phyloP scores from a whole-genome alignment of 2,797 vertebrate genomes.

The Enoplosus armatus region DNA sequence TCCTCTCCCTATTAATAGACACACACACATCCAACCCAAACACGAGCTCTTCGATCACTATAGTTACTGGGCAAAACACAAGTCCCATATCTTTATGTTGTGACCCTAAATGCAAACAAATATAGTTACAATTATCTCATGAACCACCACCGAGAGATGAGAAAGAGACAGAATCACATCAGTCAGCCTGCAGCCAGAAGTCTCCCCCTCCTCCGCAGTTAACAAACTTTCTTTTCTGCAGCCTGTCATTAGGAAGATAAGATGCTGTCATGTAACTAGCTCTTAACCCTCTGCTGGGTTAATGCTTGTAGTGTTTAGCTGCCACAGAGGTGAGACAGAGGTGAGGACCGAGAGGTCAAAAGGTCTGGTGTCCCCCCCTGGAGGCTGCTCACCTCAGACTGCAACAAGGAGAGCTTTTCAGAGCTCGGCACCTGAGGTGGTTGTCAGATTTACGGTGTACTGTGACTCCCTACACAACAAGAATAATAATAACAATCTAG shows the following conservation, averaged over 20 bases:
- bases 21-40: constrained; percentile 21
- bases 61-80: too few species aligned
- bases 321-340: constrained; percentile 48
- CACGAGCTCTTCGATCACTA: constrained; percentile 70
- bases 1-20: constrained; percentile 84
- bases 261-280: constrained; percentile 46
- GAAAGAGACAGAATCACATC: not conserved
- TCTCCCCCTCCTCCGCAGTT: constrained; percentile 1
- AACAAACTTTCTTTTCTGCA: constrained; percentile 18
- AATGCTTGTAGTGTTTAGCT: constrained; percentile 33
- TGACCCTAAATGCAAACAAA: not conserved
- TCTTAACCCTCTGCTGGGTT: constrained; percentile 45
- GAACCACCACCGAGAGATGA: not conserved
- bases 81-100: constrained; percentile 31
- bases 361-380: constrained; percentile 10
- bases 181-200: not conserved
- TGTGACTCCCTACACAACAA: constrained; percentile 5
- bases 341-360: constrained; percentile 41
- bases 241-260: constrained; percentile 62
- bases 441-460: constrained; percentile 29
- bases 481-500: not conserved
- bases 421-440: constrained; percentile 18
- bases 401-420: not conserved
- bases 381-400: constrained; percentile 25
- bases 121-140: not conserved